phyloP scores from a whole-genome alignment of 2,888 invertebrate species.

The Dolichopus griseipennis region DNA sequence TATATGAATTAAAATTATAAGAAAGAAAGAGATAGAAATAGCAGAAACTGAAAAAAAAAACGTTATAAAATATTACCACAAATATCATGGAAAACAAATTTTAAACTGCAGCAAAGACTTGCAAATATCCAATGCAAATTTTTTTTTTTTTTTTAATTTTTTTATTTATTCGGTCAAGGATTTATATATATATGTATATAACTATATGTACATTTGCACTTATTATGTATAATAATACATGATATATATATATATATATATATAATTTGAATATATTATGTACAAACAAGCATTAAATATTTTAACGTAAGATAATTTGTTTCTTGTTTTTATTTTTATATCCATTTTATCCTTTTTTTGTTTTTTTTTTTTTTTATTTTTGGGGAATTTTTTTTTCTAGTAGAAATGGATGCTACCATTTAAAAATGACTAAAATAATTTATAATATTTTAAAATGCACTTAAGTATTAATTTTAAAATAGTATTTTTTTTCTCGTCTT shows the following conservation, averaged over 20 bases:
- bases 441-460: background rate
- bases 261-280: too few relatives aligned
- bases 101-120: background rate
- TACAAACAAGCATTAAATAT: too few relatives aligned
- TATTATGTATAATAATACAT: too few relatives aligned
- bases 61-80: background rate
- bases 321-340: too few relatives aligned
- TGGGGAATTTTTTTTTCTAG: too few relatives aligned
- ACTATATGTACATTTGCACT: too few relatives aligned
- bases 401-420: too few relatives aligned
- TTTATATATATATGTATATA: background rate
- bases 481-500: too few relatives aligned
- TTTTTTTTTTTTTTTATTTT: too few relatives aligned
- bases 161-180: background rate
- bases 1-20: too few relatives aligned
- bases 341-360: too few relatives aligned
- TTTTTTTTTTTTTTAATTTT: background rate
- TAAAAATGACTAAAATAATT: background rate
- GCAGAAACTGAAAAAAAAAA: background rate
- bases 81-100: constrained; percentile 1
- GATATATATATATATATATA: background rate
- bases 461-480: background rate
- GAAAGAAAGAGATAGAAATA: background rate
- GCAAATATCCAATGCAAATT: background rate
- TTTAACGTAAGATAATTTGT: too few relatives aligned